Evolutionary conservation across 2,797 vertebrate species (phyloP).

Genomic region (Paedocypris micromegethes): DNA sequence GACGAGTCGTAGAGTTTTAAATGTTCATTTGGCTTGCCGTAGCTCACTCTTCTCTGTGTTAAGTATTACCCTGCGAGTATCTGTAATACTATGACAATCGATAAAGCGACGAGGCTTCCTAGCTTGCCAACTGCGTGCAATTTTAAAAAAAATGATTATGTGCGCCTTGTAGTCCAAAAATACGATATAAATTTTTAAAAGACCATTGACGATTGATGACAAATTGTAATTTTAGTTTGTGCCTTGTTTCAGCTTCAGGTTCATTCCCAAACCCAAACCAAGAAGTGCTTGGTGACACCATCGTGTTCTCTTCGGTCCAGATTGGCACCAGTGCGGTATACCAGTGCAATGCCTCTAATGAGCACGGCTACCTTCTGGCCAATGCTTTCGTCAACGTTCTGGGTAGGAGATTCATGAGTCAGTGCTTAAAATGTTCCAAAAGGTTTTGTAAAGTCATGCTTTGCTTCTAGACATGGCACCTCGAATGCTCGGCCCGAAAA

Average conservation of each 20-base stretch:
- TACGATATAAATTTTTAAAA: no score
- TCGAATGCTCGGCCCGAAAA: conserved; percentile 80
- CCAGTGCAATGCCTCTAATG: conserved; percentile 94
- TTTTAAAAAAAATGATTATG: no score
- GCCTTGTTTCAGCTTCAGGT: conserved; percentile 51
- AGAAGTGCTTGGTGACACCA: conserved; percentile 81
- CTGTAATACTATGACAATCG: no score
- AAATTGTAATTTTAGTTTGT: no score
- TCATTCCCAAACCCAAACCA: conserved; percentile 72
- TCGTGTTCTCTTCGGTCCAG: conserved; percentile 88
- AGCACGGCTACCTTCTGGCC: conserved; percentile 90
- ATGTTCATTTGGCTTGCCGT: no score
- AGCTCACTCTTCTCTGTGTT: no score
- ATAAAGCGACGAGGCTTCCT: no score
- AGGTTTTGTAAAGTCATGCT: not conserved
- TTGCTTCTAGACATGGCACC: conserved; percentile 78
- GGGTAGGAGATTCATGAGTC: conserved; percentile 66
- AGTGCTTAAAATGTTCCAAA: not conserved
- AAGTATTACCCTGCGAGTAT: no score
- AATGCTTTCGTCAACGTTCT: conserved; percentile 92
- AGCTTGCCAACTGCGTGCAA: no score
- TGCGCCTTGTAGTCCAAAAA: no score
- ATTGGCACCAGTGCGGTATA: conserved; percentile 89
- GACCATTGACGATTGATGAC: no score
- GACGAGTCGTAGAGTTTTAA: no score